A percentile compares a stretch with the other conserved stretches of the same genome.
Evolutionary conservation across 1,140 invertebrate species (phyloP).

Genomic region (Trichogramma pretiosum): DNA sequence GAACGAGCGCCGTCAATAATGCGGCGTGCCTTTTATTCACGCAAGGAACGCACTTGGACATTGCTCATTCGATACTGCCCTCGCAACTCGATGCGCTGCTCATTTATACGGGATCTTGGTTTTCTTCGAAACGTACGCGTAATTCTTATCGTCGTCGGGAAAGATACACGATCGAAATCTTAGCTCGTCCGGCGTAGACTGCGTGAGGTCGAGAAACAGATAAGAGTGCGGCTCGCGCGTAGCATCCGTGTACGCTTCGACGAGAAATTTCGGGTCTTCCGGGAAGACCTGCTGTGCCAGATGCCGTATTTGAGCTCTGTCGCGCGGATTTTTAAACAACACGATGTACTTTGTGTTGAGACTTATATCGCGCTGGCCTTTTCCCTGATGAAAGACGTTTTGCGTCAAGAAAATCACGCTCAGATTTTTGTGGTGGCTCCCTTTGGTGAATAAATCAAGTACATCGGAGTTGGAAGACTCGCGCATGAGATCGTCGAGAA

Average conservation of each 20-base stretch:
- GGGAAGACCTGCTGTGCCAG: conserved; percentile 32
- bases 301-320: conserved; percentile 35
- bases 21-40: neutral
- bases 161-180: conserved; percentile 25
- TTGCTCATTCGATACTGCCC: too few relatives aligned
- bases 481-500: conserved; percentile 37
- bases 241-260: conserved; percentile 36
- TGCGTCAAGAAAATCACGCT: conserved; percentile 39
- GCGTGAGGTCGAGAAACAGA: conserved; percentile 33
- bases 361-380: conserved; percentile 31
- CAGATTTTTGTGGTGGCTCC: conserved; percentile 34
- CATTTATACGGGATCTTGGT: neutral
- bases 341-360: conserved; percentile 35
- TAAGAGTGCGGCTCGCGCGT: conserved; percentile 31
- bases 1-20: neutral
- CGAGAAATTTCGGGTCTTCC: conserved; percentile 33
- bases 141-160: conserved; percentile 7
- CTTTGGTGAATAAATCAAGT: conserved; percentile 39
- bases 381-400: conserved; percentile 37
- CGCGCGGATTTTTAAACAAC: conserved; percentile 39
- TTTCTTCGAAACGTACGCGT: conserved; percentile 17
- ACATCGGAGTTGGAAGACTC: conserved; percentile 29
- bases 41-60: too few relatives aligned
- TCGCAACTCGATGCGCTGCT: neutral
- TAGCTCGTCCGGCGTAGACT: conserved; percentile 26